These are phyloP conservation scores for Synaphobranchus kaupii DNA, from an alignment of 2,797 vertebrate genomes.

Conservation along the genomic window DNA sequence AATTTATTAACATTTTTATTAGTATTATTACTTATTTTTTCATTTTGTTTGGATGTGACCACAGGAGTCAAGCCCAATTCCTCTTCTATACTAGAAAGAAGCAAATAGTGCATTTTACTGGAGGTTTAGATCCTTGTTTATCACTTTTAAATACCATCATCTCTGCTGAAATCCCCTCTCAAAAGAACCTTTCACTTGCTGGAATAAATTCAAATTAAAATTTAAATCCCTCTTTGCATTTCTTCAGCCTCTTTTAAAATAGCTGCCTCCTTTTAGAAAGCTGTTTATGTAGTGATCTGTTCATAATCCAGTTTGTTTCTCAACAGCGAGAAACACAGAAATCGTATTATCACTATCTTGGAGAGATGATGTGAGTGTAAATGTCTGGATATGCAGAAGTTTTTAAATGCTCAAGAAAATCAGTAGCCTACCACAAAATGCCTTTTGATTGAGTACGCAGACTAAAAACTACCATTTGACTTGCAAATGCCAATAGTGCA, in stretches of 20 bases:
- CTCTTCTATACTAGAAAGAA: slow-evolving; percentile 75
- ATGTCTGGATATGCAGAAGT: slow-evolving; percentile 78
- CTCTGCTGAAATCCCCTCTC: slow-evolving; percentile 86
- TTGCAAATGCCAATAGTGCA: slow-evolving; percentile 72
- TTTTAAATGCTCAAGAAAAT: slow-evolving; percentile 74
- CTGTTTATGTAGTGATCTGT: slow-evolving; percentile 89
- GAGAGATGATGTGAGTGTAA: slow-evolving; percentile 83
- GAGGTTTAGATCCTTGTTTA: slow-evolving; percentile 88
- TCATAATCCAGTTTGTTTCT: slow-evolving; percentile 90
- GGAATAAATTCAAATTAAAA: slow-evolving; percentile 91
- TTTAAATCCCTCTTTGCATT: slow-evolving; percentile 90
- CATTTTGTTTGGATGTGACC: slow-evolving; percentile 72
- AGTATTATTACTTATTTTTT: slow-evolving; percentile 74
- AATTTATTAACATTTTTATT: slow-evolving; percentile 75
- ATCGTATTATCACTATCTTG: slow-evolving; percentile 87
- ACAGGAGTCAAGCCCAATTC: slow-evolving; percentile 69
- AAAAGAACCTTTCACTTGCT: slow-evolving; percentile 89
- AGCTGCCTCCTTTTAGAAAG: slow-evolving; percentile 88
- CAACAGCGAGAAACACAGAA: slow-evolving; percentile 84
- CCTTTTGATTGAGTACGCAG: slow-evolving; percentile 68
- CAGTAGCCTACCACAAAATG: slow-evolving; percentile 66
- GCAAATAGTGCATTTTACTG: slow-evolving; percentile 72
- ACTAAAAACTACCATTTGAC: slow-evolving; percentile 68
- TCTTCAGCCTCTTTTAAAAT: slow-evolving; percentile 88
- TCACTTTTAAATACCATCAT: slow-evolving; percentile 89